Percentiles rank a stretch among this genome's conserved stretches.
These are phyloP conservation scores for Adoxophyes honmai DNA, from an alignment of 1,140 invertebrate genomes.

Conservation along the genomic window DNA sequence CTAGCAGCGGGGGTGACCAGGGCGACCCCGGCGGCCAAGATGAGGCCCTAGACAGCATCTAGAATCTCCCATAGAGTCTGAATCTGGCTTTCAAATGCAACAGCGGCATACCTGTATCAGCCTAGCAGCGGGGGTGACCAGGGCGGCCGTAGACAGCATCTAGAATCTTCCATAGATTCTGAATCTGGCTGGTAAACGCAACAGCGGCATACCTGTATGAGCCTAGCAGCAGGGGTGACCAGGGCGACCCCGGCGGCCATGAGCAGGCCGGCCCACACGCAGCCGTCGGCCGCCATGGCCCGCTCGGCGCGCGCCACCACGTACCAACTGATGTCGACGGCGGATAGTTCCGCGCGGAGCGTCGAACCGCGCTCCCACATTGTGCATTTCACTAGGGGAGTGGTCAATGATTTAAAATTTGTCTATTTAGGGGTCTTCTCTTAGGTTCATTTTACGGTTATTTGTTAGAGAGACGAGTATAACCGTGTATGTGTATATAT, in stretches of 20 bases:
- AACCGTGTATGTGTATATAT: too few relatives aligned
- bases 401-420: constrained; percentile 15
- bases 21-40: constrained; percentile 53
- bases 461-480: too few relatives aligned
- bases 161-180: too few relatives aligned
- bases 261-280: constrained; percentile 46
- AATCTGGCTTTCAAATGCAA: too few relatives aligned
- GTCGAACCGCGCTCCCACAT: constrained; percentile 94
- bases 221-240: constrained; percentile 41
- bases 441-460: too few relatives aligned
- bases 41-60: too few relatives aligned
- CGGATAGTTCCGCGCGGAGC: constrained; percentile 94
- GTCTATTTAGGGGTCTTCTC: too few relatives aligned
- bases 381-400: constrained; percentile 89
- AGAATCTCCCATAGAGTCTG: too few relatives aligned
- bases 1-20: constrained; percentile 48
- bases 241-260: constrained; percentile 53
- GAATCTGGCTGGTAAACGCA: constrained; percentile 96
- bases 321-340: constrained; percentile 94
- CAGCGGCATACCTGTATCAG: too few relatives aligned
- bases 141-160: too few relatives aligned
- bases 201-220: constrained; percentile 79
- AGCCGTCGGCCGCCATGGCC: constrained; percentile 53
- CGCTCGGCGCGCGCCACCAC: constrained; percentile 93
- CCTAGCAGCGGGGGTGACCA: constrained; percentile 51